Conservation (phyloP, 2,888 invertebrate genomes). For the Hanleya hanleyi region DNA sequence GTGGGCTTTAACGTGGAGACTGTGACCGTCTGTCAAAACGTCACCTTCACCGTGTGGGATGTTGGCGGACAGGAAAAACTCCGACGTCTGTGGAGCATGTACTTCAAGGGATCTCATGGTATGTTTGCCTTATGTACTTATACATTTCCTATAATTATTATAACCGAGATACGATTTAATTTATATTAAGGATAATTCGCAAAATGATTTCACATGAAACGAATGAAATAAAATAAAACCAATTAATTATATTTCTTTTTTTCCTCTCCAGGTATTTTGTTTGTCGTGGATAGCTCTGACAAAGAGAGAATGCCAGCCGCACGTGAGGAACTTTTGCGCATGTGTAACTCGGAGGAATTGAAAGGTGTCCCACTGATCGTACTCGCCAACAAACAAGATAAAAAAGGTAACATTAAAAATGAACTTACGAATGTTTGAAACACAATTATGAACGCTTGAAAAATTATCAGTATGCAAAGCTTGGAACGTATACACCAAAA, state of each 20-base stretch:
- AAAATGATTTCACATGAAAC: no score
- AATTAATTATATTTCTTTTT: no score
- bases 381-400: slow-evolving; percentile 12
- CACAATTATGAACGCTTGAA: no score
- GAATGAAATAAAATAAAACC: no score
- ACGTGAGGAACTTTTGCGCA: background rate
- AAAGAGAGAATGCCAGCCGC: background rate
- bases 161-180: no score
- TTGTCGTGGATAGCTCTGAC: slow-evolving; percentile 7
- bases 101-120: slow-evolving; percentile 5
- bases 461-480: no score
- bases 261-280: slow-evolving; percentile 4
- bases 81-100: slow-evolving; percentile 21
- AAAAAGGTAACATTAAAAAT: background rate
- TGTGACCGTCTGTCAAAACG: background rate
- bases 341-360: slow-evolving; percentile 6
- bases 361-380: background rate
- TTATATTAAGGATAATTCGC: no score
- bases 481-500: no score
- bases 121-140: no score
- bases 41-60: slow-evolving; percentile 33
- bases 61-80: slow-evolving; percentile 63
- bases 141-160: no score
- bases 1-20: slow-evolving; percentile 49
- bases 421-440: no score